Evolutionary conservation across 1,140 invertebrate genomes (phyloP), one percentile per base, ranked within the genome.

Genomic region (Ostrea edulis): DNA sequence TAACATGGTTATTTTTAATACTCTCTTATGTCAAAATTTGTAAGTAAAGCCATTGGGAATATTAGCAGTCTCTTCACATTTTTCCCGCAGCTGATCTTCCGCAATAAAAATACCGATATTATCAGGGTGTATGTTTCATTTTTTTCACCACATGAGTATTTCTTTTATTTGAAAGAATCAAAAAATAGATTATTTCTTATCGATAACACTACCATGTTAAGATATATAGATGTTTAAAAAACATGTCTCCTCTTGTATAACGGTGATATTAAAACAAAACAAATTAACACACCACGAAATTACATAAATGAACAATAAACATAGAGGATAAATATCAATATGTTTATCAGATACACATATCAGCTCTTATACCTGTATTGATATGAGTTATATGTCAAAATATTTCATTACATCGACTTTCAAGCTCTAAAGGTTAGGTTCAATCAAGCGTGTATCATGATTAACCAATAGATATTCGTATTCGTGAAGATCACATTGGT

Each of bases 81-180:
- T 62, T 62, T 17, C 55, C 17, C 17, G 17, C 55, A 62, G 55
- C 55, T 62, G 29, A 77, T 77, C 12, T 77, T 29, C 14, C 29
- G 25, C 68, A 25, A 77, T 77, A 35, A 77, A 77, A 77, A 77
- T 77, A 44, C 68, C 68, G 68, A 77, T 77, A 25, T 25, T 77
- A 77, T 77, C 68, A 14, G 4, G 25, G 7, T 77, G 9, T 35
- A 29, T 77, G 22, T 11, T 77, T 77, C 29, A 77, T 77, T 77
- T 35, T n/a, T 44, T 77, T 77, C 14, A 25, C 68, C 25, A 29
- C 29, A 29, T 77, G 68, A 77, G 20, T 20, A 62, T 20, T 62
- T 58, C n/a, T 62, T 62, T 62, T 62, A 62, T 62, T 62, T 62
- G 7, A 62, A 62, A 62, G 55, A n/a, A 62, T 17, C 17, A 20